Percentiles rank a stretch among this genome's conserved stretches.
Conservation (phyloP, 2,797 vertebrate species). For the Phylloscopus collybita region DNA sequence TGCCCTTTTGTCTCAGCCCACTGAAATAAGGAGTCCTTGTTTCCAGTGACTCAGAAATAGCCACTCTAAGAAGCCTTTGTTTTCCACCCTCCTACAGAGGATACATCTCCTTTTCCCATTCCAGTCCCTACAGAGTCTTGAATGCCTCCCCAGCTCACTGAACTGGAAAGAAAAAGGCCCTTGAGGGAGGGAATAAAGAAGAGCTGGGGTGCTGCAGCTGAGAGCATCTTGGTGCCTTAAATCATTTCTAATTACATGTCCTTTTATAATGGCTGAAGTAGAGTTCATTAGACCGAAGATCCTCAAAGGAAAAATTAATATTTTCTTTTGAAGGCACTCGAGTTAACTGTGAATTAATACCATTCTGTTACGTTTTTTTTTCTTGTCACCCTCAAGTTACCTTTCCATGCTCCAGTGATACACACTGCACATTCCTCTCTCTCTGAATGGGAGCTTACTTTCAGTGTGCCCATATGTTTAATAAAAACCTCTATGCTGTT, state of each 20-base stretch:
- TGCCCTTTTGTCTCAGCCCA: background rate
- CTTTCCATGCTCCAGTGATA: background rate
- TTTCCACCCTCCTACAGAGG: background rate
- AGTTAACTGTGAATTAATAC: background rate
- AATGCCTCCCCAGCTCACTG: background rate
- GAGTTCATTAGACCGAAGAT: background rate
- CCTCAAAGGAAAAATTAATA: background rate
- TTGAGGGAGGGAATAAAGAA: background rate
- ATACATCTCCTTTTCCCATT: background rate
- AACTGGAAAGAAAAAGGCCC: background rate
- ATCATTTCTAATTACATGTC: background rate
- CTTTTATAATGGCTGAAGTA: background rate
- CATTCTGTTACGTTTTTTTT: background rate
- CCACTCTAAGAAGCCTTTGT: background rate
- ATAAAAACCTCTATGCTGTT: background rate
- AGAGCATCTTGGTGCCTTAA: background rate
- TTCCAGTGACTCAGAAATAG: background rate
- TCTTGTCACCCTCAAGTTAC: background rate
- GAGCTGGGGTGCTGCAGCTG: background rate
- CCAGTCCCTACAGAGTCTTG: background rate
- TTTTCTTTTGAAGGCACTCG: background rate
- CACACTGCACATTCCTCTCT: background rate
- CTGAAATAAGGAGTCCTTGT: background rate
- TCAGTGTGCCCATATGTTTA: background rate
- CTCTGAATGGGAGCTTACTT: background rate